Percentiles rank a stretch among this genome's conserved stretches.
These are phyloP conservation scores for Anadara kagoshimensis DNA, from an alignment of 1,140 invertebrate genomes.

Conservation along the genomic window DNA sequence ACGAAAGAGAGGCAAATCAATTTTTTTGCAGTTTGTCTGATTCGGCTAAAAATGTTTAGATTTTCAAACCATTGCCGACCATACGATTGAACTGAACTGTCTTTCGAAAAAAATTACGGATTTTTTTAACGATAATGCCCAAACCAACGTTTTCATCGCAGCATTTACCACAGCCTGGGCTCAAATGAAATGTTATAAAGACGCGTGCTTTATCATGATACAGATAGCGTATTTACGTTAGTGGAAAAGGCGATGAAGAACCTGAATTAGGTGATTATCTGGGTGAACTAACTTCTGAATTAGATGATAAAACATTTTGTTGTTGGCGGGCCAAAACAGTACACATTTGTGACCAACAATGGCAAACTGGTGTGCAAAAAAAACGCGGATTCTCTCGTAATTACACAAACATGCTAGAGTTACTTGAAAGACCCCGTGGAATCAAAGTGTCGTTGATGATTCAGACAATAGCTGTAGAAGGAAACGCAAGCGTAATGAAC, in stretches of 20 bases:
- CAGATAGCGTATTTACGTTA: conserved; percentile 57
- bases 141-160: conserved; percentile 70
- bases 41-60: conserved; percentile 23
- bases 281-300: conserved; percentile 42
- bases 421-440: too few species aligned
- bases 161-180: conserved; percentile 71
- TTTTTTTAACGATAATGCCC: conserved; percentile 12
- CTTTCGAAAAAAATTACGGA: conserved; percentile 12
- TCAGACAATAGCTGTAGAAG: too few species aligned
- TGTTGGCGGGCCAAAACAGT: conserved; percentile 29
- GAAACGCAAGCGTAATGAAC: too few species aligned
- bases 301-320: conserved; percentile 33
- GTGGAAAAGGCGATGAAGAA: neutral
- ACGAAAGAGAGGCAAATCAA: too few species aligned
- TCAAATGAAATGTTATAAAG: conserved; percentile 63
- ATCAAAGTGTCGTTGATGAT: too few species aligned
- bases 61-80: conserved; percentile 39
- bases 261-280: conserved; percentile 34
- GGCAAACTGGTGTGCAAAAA: conserved; percentile 31
- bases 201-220: conserved; percentile 71
- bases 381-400: conserved; percentile 26
- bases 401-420: conserved; percentile 19
- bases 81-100: conserved; percentile 29
- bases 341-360: conserved; percentile 21
- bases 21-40: too few species aligned